Base-by-base conservation (phyloP, 2,888 invertebrate genomes). In the Prenolepis imparis region DNA sequence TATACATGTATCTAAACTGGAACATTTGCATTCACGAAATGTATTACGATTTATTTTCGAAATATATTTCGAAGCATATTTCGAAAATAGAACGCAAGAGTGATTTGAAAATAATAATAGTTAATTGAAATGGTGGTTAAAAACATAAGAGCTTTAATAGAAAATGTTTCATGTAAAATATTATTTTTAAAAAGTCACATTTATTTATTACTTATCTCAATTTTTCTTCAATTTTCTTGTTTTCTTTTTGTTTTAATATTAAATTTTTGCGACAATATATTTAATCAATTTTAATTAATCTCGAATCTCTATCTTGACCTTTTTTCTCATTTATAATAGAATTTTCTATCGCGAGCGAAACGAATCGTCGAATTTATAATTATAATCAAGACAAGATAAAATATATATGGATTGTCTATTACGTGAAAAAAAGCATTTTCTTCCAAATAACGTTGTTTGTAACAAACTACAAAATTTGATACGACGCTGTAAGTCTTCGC, bases 401-500 rank as follows among this genome's bases (percentile, higher is more conserved):
- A 36, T 28, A 77, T n/a, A 77, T 55, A 28, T 21, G 52, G 15
- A 55, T 66, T 4, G 66, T 48, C 21, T 4, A 41, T 12, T 5
- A 3, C 5, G 9, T 67, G 15, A 15, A 67, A 66, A 77, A 67
- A 59, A 59, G 44, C 18, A 78, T 68, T 36, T 32, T 67, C 67
- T 59, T 48, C 28, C n/a, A 6, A 18, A 12, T 6, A 32, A 68
- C 18, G 36, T 21, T 48, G 18, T 18, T 48, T 21, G 12, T 11
- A 39, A 55, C 21, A 52, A 52, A 52, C 28, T 36, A 63, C 6
- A 11, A 8, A 8, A 67, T 41, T 77, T 18, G 5, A 32, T 0
- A 18, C 36, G 24, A 2, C 11, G 5, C 28, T 36, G 3, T 15
- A 8, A 8, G 18, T 61, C 15, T 32, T 57, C 4, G n/a, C 8